phyloP scores from a whole-genome alignment of 2,797 vertebrate genomes.

The Anguilla anguilla region DNA sequence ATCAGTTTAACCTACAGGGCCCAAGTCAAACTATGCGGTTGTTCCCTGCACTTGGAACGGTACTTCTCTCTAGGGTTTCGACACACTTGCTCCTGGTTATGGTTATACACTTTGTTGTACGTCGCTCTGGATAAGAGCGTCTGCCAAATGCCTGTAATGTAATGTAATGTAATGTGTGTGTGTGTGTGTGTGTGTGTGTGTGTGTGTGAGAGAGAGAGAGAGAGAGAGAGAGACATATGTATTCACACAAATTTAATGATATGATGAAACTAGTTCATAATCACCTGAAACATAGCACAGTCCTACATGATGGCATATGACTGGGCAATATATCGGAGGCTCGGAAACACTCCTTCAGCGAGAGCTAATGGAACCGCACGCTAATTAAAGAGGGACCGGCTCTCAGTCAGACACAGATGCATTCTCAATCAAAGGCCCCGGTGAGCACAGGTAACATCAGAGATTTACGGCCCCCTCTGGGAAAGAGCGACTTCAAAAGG shows the following conservation, averaged over 20 bases:
- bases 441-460: neutral
- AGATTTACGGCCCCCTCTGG: conserved; percentile 5
- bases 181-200: no score
- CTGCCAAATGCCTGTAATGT: no score
- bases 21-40: no score
- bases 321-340: neutral
- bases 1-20: no score
- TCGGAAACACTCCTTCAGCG: neutral
- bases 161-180: no score
- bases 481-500: conserved; percentile 22
- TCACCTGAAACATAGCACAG: neutral
- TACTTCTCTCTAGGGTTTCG: no score
- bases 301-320: neutral
- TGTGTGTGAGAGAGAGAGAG: no score
- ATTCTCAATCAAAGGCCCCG: conserved; percentile 24
- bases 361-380: neutral
- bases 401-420: neutral
- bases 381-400: neutral
- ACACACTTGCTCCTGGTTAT: no score
- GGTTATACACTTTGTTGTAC: no score
- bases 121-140: no score
- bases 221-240: neutral
- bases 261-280: neutral
- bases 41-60: no score
- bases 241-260: neutral